Percentiles rank a stretch among this genome's conserved stretches.
Evolutionary conservation across 2,797 vertebrate genomes (phyloP).

Genomic region (Prunella strophiata): DNA sequence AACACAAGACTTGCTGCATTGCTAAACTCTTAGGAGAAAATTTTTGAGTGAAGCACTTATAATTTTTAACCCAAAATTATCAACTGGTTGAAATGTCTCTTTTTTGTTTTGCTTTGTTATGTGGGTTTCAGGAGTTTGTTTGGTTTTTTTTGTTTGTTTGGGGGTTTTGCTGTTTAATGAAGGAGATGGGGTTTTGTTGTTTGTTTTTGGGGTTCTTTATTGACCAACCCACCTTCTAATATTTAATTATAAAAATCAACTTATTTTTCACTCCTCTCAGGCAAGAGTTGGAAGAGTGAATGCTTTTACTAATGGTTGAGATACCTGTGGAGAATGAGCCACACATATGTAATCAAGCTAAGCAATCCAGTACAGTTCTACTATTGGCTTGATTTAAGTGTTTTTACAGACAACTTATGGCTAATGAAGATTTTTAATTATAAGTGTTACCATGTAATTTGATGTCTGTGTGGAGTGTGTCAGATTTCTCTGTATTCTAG

Average conservation of each 20-base stretch:
- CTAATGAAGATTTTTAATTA: slow-evolving; percentile 43
- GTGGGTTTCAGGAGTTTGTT: not conserved
- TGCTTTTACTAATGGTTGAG: not conserved
- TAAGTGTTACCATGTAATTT: not conserved
- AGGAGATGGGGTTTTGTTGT: not conserved
- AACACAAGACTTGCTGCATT: not conserved
- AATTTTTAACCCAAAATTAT: not conserved
- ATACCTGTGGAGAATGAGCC: not conserved
- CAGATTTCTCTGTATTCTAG: slow-evolving; percentile 43
- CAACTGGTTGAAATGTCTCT: not conserved
- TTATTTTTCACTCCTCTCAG: not conserved
- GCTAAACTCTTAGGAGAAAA: not conserved
- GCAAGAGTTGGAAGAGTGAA: not conserved
- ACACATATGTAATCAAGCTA: not conserved
- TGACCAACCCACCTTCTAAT: not conserved
- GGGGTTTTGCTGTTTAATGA: not conserved
- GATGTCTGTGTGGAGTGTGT: not conserved
- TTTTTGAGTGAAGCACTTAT: not conserved
- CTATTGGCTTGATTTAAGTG: not conserved
- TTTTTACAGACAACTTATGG: not conserved
- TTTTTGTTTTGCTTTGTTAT: not conserved
- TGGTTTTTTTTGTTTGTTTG: not conserved
- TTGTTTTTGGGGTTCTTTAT: not conserved
- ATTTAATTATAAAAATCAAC: not conserved
- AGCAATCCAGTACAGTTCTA: not conserved